Base-by-base conservation (phyloP, 2,113 vertebrate species). In the Holacanthus passer region DNA sequence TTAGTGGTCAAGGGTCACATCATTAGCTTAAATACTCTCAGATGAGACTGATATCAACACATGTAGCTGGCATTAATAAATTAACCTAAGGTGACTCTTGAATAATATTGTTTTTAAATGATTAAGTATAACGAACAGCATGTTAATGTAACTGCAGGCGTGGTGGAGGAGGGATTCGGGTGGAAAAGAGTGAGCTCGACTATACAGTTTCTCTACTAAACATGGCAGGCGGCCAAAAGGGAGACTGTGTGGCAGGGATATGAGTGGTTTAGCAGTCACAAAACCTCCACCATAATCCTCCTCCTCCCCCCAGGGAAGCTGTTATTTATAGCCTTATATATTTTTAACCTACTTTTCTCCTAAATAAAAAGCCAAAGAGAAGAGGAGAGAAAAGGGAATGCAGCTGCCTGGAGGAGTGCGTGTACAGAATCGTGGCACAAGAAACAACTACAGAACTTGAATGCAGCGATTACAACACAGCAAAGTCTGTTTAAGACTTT, bases 271-370 rank as follows among this genome's bases (percentile, higher is more conserved):
- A 84, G 86, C 85, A 85, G 86, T 87, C 83, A 77, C 85, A 90
- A 89, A 93, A 91, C 77, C 86, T 84, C 78, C 43, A 52, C 78
- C 73, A 90, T 91, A 91, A 91, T 88, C 87, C 77, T 82, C 39
- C 87, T 73, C 81, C 76, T 73, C 78, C 87, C 81, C 83, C 56
- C 14, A 35, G 84, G 87, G 85, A 89, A 88, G 72, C 52, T 48
- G 74, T 88, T 93, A 93, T 94, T 94, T 94, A 95, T 91, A 91
- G 88, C 86, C 59, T 73, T 77, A 83, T 91, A 90, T 87, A 94
- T 94, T 94, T 94, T 92, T 89, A 91, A 93, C 90, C 89, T 88
- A 91, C 84, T 90, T 90, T 84, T 80, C 83, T 75, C 79, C 52
- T 59, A 76, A 87, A 87, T 83, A 82, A 90, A 83, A 88, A 78